phyloP scores from a whole-genome alignment of 2,797 vertebrate genomes.

The Lagorchestes hirsutus region DNA sequence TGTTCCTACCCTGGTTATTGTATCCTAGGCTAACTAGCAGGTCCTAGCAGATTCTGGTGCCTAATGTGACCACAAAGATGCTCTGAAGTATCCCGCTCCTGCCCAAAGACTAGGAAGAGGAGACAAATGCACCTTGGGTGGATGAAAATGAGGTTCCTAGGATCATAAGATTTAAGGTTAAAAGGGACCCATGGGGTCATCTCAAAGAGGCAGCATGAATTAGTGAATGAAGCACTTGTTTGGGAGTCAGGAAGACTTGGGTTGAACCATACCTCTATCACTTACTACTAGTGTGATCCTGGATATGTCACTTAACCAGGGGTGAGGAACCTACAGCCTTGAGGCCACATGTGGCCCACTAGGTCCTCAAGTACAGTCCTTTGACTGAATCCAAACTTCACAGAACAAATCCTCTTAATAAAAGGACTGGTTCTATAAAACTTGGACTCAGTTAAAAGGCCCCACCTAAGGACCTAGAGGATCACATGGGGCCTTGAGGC shows the following conservation, averaged over 20 bases:
- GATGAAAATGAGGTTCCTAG: not conserved
- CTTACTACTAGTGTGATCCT: not conserved
- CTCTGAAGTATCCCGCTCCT: not conserved
- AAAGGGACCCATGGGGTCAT: not conserved
- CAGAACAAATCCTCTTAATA: too few relatives aligned
- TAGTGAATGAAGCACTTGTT: not conserved
- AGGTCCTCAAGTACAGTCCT: too few relatives aligned
- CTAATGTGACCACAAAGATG: not conserved
- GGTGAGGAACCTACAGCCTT: too few relatives aligned
- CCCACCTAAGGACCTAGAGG: too few relatives aligned
- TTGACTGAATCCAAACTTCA: too few relatives aligned
- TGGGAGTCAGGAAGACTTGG: not conserved
- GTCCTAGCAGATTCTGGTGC: not conserved
- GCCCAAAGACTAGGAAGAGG: not conserved
- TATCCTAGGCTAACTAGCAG: not conserved
- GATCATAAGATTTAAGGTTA: not conserved
- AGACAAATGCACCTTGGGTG: not conserved
- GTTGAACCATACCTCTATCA: not conserved
- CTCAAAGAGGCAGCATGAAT: not conserved
- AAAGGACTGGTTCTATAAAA: too few relatives aligned
- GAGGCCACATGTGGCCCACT: too few relatives aligned
- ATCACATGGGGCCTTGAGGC: too few relatives aligned
- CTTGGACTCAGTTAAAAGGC: too few relatives aligned
- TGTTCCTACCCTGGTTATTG: not conserved
- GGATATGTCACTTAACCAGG: not conserved